Percentiles rank a stretch among this genome's conserved stretches.
These are phyloP conservation scores for Xestia xanthographa DNA, from an alignment of 2,888 invertebrate species.

Conservation along the genomic window DNA sequence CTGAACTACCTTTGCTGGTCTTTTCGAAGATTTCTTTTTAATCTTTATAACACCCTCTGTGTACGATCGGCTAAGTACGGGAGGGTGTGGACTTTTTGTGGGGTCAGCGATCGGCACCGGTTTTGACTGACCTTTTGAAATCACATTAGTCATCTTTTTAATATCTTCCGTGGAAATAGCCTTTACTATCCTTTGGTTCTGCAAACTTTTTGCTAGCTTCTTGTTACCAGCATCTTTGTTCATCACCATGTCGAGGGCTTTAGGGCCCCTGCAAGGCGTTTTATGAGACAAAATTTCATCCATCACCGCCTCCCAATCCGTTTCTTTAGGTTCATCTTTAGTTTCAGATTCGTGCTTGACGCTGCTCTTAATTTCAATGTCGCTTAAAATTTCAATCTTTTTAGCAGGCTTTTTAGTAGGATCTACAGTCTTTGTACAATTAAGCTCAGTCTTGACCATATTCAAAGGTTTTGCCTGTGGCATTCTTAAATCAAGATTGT, in stretches of 20 bases:
- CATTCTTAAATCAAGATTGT: constrained; percentile 27
- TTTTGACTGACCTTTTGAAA: constrained; percentile 32
- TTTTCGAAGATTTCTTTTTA: constrained; percentile 41
- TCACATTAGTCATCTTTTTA: constrained; percentile 16
- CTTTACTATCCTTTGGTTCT: constrained; percentile 62
- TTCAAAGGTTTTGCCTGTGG: constrained; percentile 54
- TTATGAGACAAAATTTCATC: constrained; percentile 82
- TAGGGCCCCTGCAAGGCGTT: constrained; percentile 83
- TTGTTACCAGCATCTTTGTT: constrained; percentile 75
- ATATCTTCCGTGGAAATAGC: constrained; percentile 31
- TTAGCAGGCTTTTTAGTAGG: constrained; percentile 32
- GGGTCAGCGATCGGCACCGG: neutral
- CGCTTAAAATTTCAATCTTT: constrained; percentile 53
- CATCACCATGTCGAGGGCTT: constrained; percentile 80
- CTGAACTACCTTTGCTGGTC: constrained; percentile 15
- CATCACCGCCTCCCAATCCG: constrained; percentile 84
- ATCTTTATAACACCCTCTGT: constrained; percentile 50
- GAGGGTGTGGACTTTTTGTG: neutral
- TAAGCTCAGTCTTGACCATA: constrained; percentile 59
- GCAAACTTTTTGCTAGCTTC: constrained; percentile 65
- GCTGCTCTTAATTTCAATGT: constrained; percentile 47
- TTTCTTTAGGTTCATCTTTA: constrained; percentile 43
- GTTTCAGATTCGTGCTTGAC: constrained; percentile 20
- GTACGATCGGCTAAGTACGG: constrained; percentile 37
- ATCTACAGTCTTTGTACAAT: constrained; percentile 34